These are phyloP conservation scores for Alexandromys fortis DNA, from an alignment of 2,113 vertebrate genomes.

Conservation along the genomic window DNA sequence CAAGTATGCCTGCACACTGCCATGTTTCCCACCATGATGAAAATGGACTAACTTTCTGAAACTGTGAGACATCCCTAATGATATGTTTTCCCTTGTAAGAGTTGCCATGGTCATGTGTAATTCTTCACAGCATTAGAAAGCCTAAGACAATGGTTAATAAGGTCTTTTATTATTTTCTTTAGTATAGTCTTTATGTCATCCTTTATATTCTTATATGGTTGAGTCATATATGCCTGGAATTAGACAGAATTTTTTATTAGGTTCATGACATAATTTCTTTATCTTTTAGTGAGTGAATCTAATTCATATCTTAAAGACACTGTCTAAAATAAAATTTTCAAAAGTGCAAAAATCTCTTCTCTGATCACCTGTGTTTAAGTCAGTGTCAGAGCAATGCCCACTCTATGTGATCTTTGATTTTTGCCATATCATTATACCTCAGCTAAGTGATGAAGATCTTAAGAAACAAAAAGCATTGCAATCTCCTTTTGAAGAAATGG, in stretches of 20 bases:
- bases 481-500: not conserved
- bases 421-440: not conserved
- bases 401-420: not conserved
- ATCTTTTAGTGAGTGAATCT: not conserved
- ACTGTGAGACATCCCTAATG: no score
- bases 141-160: conserved; percentile 55
- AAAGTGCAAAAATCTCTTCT: not conserved
- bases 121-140: no score
- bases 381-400: not conserved
- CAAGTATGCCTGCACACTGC: no score
- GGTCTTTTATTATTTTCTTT: conserved; percentile 41
- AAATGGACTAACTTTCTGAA: no score
- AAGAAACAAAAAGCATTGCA: not conserved
- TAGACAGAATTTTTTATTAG: conserved; percentile 63
- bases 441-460: not conserved
- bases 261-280: conserved; percentile 47
- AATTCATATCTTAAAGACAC: conserved; percentile 63
- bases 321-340: conserved; percentile 58
- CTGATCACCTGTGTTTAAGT: not conserved
- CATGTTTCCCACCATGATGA: no score
- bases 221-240: conserved; percentile 52
- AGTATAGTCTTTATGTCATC: conserved; percentile 71
- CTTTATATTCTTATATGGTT: conserved; percentile 45
- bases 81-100: no score
- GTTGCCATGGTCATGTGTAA: no score